Evolutionary conservation across 23 tunicate species (phyloP), one percentile per base, ranked within the genome.

Genomic region (Phallusia fumigata): DNA sequence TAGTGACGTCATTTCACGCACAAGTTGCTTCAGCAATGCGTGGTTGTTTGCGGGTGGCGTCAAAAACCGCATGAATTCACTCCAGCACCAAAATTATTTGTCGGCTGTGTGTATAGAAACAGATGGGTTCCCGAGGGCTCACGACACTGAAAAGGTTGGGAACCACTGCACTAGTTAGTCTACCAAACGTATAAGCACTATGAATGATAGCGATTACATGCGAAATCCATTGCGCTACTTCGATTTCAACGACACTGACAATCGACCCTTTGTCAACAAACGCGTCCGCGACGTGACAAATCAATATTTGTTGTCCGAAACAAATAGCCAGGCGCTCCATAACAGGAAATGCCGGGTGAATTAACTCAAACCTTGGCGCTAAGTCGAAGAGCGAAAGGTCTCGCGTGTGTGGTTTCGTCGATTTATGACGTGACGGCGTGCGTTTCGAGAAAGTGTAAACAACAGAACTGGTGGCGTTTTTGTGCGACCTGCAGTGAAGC

Each of bases 261-360:
- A 58, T 6, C 28, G 69, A 16, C 47, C 69, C 69, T 58, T 58
- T 58, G 69, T 58, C 69, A 24, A 24, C 26, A 58, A 22, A 22
- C 26, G n/a, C n/a, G n/a, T n/a, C n/a, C 13, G 11, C 28, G 69
- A 13, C 69, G 69, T 24, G 69, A 24, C 69, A 58, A 58, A 58
- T 58, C 69, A 58, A 58, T 58, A 58, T 58, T 58, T 58, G 69
- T 58, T 58, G 69, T 58, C 69, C 69, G 69, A 58, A 58, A 58
- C 28, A 21, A 3, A 58, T 58, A 6, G 26, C 28, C 28, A 1
- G 28, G 5, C 28, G 2, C 28, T 6, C 1, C 28, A 24, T 16
- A 58, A 58, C 69, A 58, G 69, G 69, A 58, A 58, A 58, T 58
- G 69, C 69, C 69, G 13, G 2, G 13, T 10, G 10, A 40, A 40